Base-by-base conservation (phyloP, 2,113 vertebrate species). In the Mastomys coucha region DNA sequence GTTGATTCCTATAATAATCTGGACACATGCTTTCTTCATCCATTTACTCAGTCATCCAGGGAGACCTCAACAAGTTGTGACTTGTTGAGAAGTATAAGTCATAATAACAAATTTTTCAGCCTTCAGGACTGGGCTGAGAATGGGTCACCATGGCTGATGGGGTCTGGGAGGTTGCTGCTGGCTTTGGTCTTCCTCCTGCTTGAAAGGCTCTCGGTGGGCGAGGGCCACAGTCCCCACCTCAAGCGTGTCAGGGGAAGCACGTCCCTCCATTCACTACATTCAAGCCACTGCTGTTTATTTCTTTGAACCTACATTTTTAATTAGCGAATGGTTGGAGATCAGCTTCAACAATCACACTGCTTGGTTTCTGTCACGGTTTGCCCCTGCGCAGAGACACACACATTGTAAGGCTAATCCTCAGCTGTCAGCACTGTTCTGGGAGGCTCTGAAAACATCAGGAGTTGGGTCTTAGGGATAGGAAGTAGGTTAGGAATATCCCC, bases 61-160 rank as follows among this genome's bases (percentile, higher is more conserved):
- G 86, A 73, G 84, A 87, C 89, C 63, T 67, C 60, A 89, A 8
- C 91, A 19, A 87, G 76, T 90, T 94, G 86, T 75, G 26, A 58
- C 92, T 95, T 90, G n/a, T 85, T 80, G 75, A 92, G 49, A 92
- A 84, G 69, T 72, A 49, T 82, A 49, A 91, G 60, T 67, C 45
- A 53, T 72, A 88, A 63, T n/a, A 88, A 90, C 70, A 82, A 67
- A 45, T 82, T 82, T 94, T 89, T 91, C 65, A 22, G 31, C 7
- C 73, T 93, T 94, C 88, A n/a, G 0, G 1, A 49, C 70, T 88
- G 51, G 88, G 70, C 49, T 10, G 36, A 16, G 51, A 7, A 51
- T 45, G 69, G 51, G 56, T 75, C 72, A 75, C n/a, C 78, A 77
- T 67, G 1, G 0, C 0, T 19, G 76, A 11, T 14, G 60, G 85